Conservation (phyloP, 2,888 invertebrate genomes). For the Digitonthophagus gazella region DNA sequence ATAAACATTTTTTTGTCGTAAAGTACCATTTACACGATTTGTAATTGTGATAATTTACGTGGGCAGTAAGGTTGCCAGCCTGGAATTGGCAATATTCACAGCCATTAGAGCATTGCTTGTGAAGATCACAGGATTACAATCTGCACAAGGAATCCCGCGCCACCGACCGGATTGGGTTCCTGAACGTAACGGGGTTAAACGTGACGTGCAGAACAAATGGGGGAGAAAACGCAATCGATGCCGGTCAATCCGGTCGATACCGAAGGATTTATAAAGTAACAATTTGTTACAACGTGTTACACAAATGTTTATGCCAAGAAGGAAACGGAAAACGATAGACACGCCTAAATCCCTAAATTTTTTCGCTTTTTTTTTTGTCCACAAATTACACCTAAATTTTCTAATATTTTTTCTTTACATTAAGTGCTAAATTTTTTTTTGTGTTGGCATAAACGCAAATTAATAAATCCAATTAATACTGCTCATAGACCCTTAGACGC, state of each 20-base stretch:
- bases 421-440: background rate
- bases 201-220: no score
- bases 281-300: conserved; percentile 8
- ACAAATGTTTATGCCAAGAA: conserved; percentile 5
- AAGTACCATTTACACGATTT: conserved; percentile 33
- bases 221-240: no score
- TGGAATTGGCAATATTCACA: conserved; percentile 44
- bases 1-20: conserved; percentile 31
- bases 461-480: conserved; percentile 4
- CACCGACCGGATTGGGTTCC: background rate
- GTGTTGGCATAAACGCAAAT: conserved; percentile 9
- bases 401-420: background rate
- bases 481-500: conserved; percentile 4
- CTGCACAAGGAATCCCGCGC: conserved; percentile 25
- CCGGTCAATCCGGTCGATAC: background rate
- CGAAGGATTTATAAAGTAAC: background rate
- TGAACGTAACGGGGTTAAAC: background rate
- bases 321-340: background rate
- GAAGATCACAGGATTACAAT: conserved; percentile 34
- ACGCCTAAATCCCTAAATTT: background rate
- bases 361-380: background rate
- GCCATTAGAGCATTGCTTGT: conserved; percentile 42
- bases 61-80: conserved; percentile 37
- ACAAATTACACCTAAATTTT: background rate
- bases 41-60: conserved; percentile 38